Percentiles rank a stretch among this genome's conserved stretches.
These are phyloP conservation scores for Lathronympha strigana DNA, from an alignment of 2,888 invertebrate genomes.

Conservation along the genomic window DNA sequence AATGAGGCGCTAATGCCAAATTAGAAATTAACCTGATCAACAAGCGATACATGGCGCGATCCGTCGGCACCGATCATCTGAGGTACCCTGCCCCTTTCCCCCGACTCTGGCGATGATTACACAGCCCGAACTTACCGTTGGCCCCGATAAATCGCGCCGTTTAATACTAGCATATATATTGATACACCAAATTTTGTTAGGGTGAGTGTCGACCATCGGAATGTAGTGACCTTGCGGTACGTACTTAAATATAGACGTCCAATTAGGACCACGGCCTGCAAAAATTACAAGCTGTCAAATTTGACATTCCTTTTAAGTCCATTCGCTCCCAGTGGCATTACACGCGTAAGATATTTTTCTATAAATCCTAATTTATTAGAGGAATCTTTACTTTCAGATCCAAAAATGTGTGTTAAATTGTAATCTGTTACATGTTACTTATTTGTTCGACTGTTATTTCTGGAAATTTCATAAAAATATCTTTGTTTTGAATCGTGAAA, in stretches of 20 bases:
- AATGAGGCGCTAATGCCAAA: no score
- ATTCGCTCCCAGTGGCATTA: slow-evolving; percentile 91
- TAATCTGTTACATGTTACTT: not conserved
- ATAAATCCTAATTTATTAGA: slow-evolving; percentile 56
- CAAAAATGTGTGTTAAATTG: slow-evolving; percentile 19
- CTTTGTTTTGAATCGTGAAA: slow-evolving; percentile 41
- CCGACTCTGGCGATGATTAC: no score
- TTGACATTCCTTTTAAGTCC: slow-evolving; percentile 73
- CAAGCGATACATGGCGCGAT: no score
- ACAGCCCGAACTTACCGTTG: no score
- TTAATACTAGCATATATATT: no score
- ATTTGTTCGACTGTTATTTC: slow-evolving; percentile 28
- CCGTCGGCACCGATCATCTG: no score
- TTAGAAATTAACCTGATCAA: no score
- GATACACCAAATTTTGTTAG: no score
- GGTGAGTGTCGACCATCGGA: no score
- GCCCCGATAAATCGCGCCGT: no score
- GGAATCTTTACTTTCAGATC: slow-evolving; percentile 49
- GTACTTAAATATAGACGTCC: not conserved
- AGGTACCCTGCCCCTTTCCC: no score
- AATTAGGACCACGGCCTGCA: slow-evolving; percentile 8
- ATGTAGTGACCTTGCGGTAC: no score
- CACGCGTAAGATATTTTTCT: slow-evolving; percentile 85
- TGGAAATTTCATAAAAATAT: slow-evolving; percentile 29
- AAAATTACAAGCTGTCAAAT: slow-evolving; percentile 24